Evolutionary conservation across 2,113 vertebrate species (phyloP), one percentile per base, ranked within the genome.

Genomic region (Ranitomeya imitator): DNA sequence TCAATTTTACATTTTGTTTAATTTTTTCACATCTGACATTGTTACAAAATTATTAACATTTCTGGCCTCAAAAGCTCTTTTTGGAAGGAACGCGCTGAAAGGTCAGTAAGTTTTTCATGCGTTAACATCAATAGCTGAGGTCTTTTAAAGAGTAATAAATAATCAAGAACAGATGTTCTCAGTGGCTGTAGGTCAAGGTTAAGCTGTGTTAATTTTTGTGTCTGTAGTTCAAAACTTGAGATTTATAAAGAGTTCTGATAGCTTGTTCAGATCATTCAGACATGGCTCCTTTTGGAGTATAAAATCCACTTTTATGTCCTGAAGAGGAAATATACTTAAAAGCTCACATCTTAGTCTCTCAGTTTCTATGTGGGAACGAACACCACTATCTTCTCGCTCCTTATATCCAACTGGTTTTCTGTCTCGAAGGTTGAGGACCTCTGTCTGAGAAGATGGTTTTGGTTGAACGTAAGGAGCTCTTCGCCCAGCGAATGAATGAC

Each of bases 301-400:
- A 90, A 96, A 94, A 23, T 94, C 94, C 85, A 98, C 95, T 86
- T 93, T 92, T 87, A 92, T 92, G 79, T 96, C 94, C 92, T 97
- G 96, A n/a, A 89, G 94, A 0, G 91, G 92, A 79, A 98, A 98
- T 31, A 97, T 94, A 90, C 95, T 93, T 54, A 93, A 85, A 59
- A 98, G 94, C 80, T 92, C 90, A 85, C 94, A 90, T 83, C 94
- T 93, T 0, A 97, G 92, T 74, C 59, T 79, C 54, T 94, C 91
- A 0, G 96, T 97, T 74, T 96, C 94, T 69, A 9, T 86, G 87
- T 4, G 77, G 90, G 89, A 90, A 89, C 89, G 81, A 21, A 59
- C 3, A 7, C 57, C 71, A 1, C 13, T 51, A 0, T 52, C 23
- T 0, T 65, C 88, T 76, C 85, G 84, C 2, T 89, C 89, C 65